Evolutionary conservation across 37 sponge, comb jelly and placozoan genomes (phyloP).

Genomic region (Beroe forskalii): DNA sequence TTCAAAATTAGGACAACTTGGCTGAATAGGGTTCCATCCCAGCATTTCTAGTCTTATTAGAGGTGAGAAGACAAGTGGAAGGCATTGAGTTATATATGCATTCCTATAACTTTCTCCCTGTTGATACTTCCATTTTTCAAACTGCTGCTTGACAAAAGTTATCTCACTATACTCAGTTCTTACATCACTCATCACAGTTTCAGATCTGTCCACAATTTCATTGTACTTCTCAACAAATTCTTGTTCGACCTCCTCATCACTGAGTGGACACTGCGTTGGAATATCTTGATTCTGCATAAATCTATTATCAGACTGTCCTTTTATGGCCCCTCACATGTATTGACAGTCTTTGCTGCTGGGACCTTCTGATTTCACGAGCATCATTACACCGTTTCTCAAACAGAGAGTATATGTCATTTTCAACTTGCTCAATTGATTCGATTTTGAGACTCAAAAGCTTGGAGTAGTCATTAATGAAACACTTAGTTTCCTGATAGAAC

Average conservation of each 20-base stretch:
- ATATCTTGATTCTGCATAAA: neutral
- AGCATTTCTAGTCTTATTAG: neutral
- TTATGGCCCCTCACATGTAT: neutral
- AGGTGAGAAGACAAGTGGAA: slow-evolving; percentile 16
- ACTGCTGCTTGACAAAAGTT: neutral
- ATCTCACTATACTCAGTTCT: neutral
- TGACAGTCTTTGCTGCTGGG: neutral
- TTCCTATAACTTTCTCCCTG: slow-evolving; percentile 12
- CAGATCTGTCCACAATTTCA: neutral
- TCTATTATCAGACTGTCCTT: neutral
- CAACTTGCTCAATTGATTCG: neutral
- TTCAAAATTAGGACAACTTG: slow-evolving; percentile 1
- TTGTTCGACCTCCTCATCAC: slow-evolving; percentile 5
- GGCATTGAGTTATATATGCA: slow-evolving; percentile 37
- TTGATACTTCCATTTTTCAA: slow-evolving; percentile 23
- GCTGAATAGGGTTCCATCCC: slow-evolving; percentile 26
- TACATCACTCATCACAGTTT: neutral
- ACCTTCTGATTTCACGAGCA: neutral
- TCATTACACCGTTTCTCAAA: neutral
- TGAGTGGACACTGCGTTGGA: neutral
- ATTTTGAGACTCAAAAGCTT: neutral
- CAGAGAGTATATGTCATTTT: neutral
- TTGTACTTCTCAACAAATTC: slow-evolving; percentile 34
- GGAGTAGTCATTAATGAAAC: slow-evolving; percentile 8
- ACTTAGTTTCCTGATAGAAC: slow-evolving; percentile 26